Evolutionary conservation across 2,888 invertebrate species (phyloP), one percentile per base, ranked within the genome.

Genomic region (Cephus rjabovi): DNA sequence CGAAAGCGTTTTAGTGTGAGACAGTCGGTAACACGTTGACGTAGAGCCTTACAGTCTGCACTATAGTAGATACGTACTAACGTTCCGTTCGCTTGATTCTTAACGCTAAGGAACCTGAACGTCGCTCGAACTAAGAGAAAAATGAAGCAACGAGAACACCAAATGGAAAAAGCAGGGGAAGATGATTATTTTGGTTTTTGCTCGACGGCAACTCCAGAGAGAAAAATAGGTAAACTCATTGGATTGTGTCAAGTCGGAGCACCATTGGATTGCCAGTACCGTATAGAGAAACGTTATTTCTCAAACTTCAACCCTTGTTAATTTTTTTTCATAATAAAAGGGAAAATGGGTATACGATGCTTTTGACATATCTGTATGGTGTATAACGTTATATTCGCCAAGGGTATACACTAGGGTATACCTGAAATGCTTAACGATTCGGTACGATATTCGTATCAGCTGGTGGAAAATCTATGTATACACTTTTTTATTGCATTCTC

Each of bases 171-270:
- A 15, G n/a, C 71, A 12, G 12, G 6, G 75, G 35, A 75, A 74
- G 79, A 75, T 83, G 85, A 86, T 85, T 85, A 84, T 85, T 85
- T 84, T 73, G 76, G 80, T 86, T 85, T 85, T 85, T 85, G 81
- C 75, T 34, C 34, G 77, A 33, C 76, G 75, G 75, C 71, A 74
- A 34, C 56, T 56, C 77, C 79, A 76, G 71, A 33, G 77, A 84
- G 85, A 84, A 81, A 82, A 84, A 84, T 85, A 79, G 81, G 73
- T 31, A 33, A 34, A 9, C 4, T 1, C 56, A 23, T 56, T 23
- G 56, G 56, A 71, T 15, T 34, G 70, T 12, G 71, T 35, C 35
- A 35, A 35, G 35, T 12, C 0, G 35, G 12, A 12, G 12, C 35
- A 35, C 35, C 35, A 35, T 35, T 12, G 35, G 35, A 35, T 35